Conservation (phyloP, 2,113 vertebrate species). For the Bubo bubo region DNA sequence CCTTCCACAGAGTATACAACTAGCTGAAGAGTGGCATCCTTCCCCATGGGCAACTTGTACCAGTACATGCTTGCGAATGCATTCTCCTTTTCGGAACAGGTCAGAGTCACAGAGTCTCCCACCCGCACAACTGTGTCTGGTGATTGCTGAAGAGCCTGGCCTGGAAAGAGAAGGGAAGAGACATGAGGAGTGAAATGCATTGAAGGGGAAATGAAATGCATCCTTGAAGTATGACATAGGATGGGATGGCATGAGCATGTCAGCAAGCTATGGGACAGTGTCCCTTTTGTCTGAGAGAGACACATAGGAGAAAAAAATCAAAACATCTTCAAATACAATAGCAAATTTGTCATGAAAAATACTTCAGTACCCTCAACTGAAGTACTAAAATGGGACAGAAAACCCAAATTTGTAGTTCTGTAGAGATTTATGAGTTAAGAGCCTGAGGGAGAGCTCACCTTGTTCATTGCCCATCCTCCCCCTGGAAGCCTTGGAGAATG, state of each 20-base stretch:
- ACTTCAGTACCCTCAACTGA: not conserved
- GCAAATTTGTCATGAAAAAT: not conserved
- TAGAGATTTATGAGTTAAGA: not conserved
- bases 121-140: not conserved
- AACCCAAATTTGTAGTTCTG: rapidly evolving
- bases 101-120: not conserved
- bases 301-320: not conserved
- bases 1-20: not conserved
- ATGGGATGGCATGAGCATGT: not conserved
- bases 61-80: rapidly evolving
- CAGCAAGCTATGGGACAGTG: not conserved
- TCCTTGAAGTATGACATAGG: not conserved
- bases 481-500: not conserved
- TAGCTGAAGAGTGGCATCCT: not conserved
- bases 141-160: not conserved
- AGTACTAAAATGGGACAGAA: not conserved
- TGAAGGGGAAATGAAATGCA: not conserved
- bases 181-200: rapidly evolving
- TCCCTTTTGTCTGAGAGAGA: not conserved
- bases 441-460: not conserved
- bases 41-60: not conserved
- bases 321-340: not conserved
- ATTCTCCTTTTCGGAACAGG: rapidly evolving
- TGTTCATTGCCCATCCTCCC: not conserved
- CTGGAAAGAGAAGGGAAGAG: not conserved